Evolutionary conservation across 2,113 vertebrate genomes (phyloP).

Genomic region (Neoarius graeffei): DNA sequence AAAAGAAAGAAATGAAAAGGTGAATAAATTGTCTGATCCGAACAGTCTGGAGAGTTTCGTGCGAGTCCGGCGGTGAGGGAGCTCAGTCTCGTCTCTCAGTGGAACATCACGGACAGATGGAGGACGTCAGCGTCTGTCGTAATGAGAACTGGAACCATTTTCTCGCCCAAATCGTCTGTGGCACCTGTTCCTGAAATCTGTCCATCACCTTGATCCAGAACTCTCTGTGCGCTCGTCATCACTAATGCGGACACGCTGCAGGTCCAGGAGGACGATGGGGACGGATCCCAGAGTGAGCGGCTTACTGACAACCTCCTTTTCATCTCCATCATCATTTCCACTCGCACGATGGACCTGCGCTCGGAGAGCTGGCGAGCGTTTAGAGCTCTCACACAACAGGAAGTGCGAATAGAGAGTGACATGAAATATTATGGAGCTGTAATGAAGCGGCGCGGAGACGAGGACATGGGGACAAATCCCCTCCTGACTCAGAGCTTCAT

Average conservation of each 20-base stretch:
- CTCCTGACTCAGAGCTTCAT: not conserved
- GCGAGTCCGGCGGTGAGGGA: not conserved
- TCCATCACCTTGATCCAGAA: slow-evolving; percentile 3
- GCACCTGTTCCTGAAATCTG: not conserved
- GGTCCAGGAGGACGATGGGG: not conserved
- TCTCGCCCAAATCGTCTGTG: not conserved
- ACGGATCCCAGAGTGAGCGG: not conserved
- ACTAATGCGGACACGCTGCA: not conserved
- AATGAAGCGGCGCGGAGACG: not conserved
- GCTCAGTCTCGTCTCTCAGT: not conserved
- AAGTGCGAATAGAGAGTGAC: not conserved
- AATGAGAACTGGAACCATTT: not conserved
- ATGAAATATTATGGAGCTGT: slow-evolving; percentile 12
- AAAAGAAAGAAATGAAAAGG: not conserved
- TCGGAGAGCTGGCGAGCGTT: not conserved
- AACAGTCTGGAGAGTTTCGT: not conserved
- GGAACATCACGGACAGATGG: not conserved
- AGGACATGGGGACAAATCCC: not conserved
- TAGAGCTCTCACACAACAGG: not conserved
- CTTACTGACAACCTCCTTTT: not conserved
- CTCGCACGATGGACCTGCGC: not conserved
- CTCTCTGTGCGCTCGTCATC: not conserved
- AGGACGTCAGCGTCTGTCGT: not conserved
- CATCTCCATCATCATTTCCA: not conserved
- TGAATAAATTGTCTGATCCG: not conserved